Evolutionary conservation across 2,888 invertebrate genomes (phyloP), one percentile per base, ranked within the genome.

Genomic region (Laspeyria flexula): DNA sequence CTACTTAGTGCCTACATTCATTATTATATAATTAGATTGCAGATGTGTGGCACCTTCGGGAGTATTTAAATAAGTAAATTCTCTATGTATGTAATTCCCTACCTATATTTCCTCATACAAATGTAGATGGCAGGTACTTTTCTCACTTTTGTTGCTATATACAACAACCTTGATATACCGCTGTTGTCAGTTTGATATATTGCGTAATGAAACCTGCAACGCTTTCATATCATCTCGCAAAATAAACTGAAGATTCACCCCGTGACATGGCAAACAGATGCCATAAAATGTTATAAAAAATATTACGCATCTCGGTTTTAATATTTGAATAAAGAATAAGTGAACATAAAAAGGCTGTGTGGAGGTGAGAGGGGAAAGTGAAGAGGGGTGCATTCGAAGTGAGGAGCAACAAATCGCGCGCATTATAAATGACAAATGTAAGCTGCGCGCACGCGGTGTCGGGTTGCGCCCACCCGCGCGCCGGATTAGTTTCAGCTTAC

Each of bases 341-440:
- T 76, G 80, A 81, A 74, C 81, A 87, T 88, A 90, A 90, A 89
- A 87, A 88, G 83, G 80, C 73, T 79, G 73, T 62, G 74, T 77
- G 18, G 21, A 33, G 29, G 33, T 27, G 35, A 12, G 13, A 31
- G 49, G 50, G 11, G 16, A 65, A 66, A 62, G 62, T 61, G 63
- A 53, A 37, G 18, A 25, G 30, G 59, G 42, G 33, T 42, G 45
- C 42, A 46, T 38, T 41, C 54, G 76, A 83, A 79, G 81, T 83
- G 87, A 86, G 84, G 84, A 85, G 85, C 90, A 90, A 91, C 91
- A 92, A 92, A 92, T 92, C 90, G 91, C 90, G 83, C 83, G 90
- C 89, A 91, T 92, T 90, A 90, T 88, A 88, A 89, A 91, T 91
- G 92, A 92, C 92, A 92, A 92, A 92, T 91, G 91, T 90, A 87